These are phyloP conservation scores for Panopea generosa DNA, from an alignment of 2,888 invertebrate species.

Conservation along the genomic window DNA sequence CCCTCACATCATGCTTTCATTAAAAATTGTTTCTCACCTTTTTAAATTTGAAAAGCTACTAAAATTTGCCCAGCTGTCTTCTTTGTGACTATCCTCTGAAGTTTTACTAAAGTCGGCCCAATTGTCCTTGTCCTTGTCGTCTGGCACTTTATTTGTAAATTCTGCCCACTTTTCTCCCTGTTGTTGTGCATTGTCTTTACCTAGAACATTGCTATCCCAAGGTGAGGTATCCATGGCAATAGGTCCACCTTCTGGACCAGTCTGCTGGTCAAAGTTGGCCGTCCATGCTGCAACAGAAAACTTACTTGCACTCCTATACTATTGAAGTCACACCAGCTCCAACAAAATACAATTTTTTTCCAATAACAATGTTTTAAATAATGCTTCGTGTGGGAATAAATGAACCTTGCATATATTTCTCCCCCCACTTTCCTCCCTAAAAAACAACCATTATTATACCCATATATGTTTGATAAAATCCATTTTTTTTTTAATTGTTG, in stretches of 20 bases:
- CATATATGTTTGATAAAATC: too few relatives aligned
- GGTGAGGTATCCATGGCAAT: conserved; percentile 85
- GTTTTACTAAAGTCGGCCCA: conserved; percentile 60
- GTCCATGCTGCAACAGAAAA: conserved; percentile 61
- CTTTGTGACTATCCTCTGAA: conserved; percentile 16
- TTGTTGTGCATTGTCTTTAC: conserved; percentile 18
- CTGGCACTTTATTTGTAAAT: conserved; percentile 71
- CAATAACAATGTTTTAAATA: too few relatives aligned
- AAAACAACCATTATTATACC: too few relatives aligned
- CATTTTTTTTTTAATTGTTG: too few relatives aligned
- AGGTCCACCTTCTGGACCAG: conserved; percentile 76
- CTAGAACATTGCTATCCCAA: conserved; percentile 78
- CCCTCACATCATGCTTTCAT: too few relatives aligned
- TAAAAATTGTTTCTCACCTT: conserved; percentile 57
- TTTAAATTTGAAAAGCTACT: conserved; percentile 65
- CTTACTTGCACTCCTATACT: too few relatives aligned
- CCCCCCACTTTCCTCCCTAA: too few relatives aligned
- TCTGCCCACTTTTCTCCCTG: conserved; percentile 78
- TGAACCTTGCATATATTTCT: too few relatives aligned
- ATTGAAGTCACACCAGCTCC: too few relatives aligned
- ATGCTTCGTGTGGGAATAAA: too few relatives aligned
- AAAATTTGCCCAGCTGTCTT: conserved; percentile 71
- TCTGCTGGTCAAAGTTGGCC: conserved; percentile 78
- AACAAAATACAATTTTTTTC: too few relatives aligned
- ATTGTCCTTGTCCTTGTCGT: conserved; percentile 32